These are phyloP conservation scores for Upupa epops DNA, from an alignment of 2,113 vertebrate genomes.

Conservation along the genomic window DNA sequence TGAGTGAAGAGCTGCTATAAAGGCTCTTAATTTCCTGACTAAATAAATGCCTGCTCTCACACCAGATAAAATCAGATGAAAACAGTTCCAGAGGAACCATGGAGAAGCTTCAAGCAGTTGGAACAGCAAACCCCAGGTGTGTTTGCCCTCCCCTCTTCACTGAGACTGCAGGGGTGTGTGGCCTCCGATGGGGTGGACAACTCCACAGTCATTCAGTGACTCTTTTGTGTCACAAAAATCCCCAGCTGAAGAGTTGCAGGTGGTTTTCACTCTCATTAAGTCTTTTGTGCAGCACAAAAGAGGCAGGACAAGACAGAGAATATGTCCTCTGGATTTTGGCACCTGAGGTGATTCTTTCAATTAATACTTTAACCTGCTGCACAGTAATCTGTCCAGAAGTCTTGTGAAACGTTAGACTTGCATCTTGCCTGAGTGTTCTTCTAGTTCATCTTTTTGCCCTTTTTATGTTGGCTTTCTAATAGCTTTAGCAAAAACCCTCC, in stretches of 20 bases:
- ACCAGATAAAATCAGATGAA: neutral
- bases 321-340: neutral
- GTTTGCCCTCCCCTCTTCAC: neutral
- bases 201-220: neutral
- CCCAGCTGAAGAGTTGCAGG: neutral
- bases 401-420: neutral
- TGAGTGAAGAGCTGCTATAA: neutral
- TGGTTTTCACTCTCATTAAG: slow-evolving; percentile 4
- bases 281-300: slow-evolving; percentile 3
- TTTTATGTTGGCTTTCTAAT: neutral
- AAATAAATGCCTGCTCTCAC: neutral
- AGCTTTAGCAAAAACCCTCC: neutral
- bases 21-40: neutral
- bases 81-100: neutral
- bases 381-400: slow-evolving; percentile 4
- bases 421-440: neutral
- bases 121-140: neutral
- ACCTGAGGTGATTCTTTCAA: neutral
- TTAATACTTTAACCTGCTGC: slow-evolving; percentile 26
- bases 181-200: neutral
- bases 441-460: neutral
- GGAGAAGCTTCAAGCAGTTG: neutral
- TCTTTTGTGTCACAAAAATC: neutral
- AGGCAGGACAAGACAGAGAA: neutral
- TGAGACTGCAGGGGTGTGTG: neutral